Conservation (phyloP, 2,113 vertebrate genomes). For the Ellobius talpinus region DNA sequence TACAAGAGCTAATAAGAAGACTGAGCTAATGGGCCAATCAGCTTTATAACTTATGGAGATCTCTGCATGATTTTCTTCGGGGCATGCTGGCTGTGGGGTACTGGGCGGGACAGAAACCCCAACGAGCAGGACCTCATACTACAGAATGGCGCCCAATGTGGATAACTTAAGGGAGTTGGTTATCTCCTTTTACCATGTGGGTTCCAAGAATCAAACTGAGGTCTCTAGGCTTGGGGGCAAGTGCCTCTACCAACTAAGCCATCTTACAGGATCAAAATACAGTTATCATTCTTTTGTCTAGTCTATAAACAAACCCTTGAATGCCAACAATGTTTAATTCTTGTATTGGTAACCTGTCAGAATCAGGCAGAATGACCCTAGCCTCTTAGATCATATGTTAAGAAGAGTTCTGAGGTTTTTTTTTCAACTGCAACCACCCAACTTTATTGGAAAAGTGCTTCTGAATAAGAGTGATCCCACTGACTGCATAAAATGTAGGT, state of each 20-base stretch:
- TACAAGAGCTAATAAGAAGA: no score
- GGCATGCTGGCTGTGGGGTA: no score
- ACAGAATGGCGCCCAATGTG: no score
- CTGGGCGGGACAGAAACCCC: no score
- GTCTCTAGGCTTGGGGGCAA: not conserved
- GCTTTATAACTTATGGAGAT: no score
- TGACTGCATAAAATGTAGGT: constrained; percentile 78
- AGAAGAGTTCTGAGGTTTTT: constrained; percentile 50
- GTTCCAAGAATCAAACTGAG: not conserved
- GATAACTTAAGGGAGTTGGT: not conserved
- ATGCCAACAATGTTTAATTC: not conserved
- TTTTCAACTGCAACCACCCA: constrained; percentile 15
- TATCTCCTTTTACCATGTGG: not conserved
- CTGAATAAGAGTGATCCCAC: constrained; percentile 65
- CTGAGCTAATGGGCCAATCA: no score
- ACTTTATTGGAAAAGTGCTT: constrained; percentile 22
- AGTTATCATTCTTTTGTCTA: not conserved
- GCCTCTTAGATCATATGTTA: not conserved
- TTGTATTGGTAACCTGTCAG: not conserved
- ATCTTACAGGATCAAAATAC: not conserved
- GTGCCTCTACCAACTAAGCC: not conserved
- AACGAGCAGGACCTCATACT: no score
- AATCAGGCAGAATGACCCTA: constrained; percentile 55
- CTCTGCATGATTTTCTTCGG: no score
- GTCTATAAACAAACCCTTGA: constrained; percentile 32